A percentile compares a stretch with the other conserved stretches of the same genome.
These are phyloP conservation scores for Crocodylus rhombifer DNA, from an alignment of 2,797 vertebrate genomes.

Conservation along the genomic window DNA sequence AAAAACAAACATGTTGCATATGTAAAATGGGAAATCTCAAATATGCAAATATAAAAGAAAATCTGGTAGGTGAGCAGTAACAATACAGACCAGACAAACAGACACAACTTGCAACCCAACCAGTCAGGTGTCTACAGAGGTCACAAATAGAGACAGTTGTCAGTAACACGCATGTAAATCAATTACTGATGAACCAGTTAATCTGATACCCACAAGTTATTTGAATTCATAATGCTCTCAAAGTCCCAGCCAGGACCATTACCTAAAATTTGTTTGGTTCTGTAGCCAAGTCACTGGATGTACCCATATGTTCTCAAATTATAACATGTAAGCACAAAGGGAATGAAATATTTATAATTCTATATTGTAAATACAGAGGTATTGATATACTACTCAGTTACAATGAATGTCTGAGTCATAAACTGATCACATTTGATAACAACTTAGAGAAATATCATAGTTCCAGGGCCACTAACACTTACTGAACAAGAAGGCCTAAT, in stretches of 20 bases:
- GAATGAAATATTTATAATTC: conserved; percentile 73
- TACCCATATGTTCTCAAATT: not conserved
- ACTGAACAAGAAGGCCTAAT: conserved; percentile 37
- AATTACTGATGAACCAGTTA: not conserved
- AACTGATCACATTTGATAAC: conserved; percentile 25
- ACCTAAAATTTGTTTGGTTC: not conserved
- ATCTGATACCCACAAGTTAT: conserved; percentile 35
- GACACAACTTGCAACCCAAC: no score
- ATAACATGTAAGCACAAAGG: conserved; percentile 33
- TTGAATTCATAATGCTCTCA: conserved; percentile 47
- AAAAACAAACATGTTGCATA: not conserved
- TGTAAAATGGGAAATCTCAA: not conserved
- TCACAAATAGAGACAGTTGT: not conserved
- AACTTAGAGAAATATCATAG: conserved; percentile 5
- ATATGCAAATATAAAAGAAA: not conserved
- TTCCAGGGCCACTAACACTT: conserved; percentile 31
- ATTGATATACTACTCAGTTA: conserved; percentile 37
- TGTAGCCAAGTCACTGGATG: conserved; percentile 39
- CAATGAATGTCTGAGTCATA: conserved; percentile 29
- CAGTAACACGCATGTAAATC: not conserved
- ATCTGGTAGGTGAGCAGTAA: not conserved
- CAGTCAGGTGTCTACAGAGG: not conserved
- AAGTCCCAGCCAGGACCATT: not conserved
- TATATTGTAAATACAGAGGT: conserved; percentile 45
- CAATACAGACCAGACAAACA: not conserved